Conservation (phyloP, 2,113 vertebrate species). For the Pteronura brasiliensis region DNA sequence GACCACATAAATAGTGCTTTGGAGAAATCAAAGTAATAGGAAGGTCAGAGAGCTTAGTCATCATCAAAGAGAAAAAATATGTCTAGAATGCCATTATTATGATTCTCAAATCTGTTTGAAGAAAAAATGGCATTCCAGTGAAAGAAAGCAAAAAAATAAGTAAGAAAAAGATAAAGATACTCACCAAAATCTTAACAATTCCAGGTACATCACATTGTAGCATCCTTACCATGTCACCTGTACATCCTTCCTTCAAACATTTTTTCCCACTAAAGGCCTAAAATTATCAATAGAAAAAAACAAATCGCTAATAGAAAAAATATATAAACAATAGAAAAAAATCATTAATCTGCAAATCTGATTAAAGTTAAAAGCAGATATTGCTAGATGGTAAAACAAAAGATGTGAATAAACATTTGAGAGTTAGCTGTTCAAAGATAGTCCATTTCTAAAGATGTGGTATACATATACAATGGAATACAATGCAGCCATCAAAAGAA, state of each 20-base stretch:
- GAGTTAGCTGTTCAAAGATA: neutral
- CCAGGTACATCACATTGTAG: conserved; percentile 72
- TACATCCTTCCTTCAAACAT: conserved; percentile 75
- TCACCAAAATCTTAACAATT: conserved; percentile 74
- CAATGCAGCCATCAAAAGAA: too few relatives aligned
- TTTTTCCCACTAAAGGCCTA: conserved; percentile 75
- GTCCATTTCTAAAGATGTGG: neutral
- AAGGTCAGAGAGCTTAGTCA: neutral
- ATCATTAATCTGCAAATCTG: neutral
- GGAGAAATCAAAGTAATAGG: conserved; percentile 27
- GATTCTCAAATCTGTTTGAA: neutral
- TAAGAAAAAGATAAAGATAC: conserved; percentile 28
- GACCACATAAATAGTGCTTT: neutral
- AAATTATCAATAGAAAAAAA: conserved; percentile 48
- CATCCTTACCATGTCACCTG: conserved; percentile 74
- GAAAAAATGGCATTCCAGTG: neutral
- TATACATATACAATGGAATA: too few relatives aligned
- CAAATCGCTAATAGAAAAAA: neutral
- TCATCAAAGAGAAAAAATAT: conserved; percentile 14
- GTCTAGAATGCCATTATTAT: neutral
- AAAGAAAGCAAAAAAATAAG: conserved; percentile 19
- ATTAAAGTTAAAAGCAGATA: conserved; percentile 1
- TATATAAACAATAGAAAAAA: neutral
- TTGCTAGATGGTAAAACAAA: neutral
- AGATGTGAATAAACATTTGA: neutral